Evolutionary conservation across 2,113 vertebrate species (phyloP).

Genomic region (Austrofundulus limnaeus): DNA sequence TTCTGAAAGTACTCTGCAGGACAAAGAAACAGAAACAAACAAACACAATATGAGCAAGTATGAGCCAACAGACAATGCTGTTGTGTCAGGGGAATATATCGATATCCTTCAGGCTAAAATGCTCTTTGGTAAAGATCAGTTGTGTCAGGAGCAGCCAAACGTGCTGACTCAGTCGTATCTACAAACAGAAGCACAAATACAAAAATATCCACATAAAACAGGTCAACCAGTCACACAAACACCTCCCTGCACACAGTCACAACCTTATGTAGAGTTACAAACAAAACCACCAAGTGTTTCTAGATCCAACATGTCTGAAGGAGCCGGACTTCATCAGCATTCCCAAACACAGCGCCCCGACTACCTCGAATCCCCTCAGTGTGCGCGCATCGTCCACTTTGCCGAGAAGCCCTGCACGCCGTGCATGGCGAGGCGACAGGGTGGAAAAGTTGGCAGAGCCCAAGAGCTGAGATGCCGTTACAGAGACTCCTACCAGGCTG

Average conservation of each 20-base stretch:
- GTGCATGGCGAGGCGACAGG: slow-evolving; percentile 73
- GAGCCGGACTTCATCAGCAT: slow-evolving; percentile 22
- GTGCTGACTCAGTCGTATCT: slow-evolving; percentile 16
- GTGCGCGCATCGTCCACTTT: slow-evolving; percentile 49
- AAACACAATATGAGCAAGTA: slow-evolving; percentile 14
- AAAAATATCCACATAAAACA: slow-evolving; percentile 5
- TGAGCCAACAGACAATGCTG: not conserved
- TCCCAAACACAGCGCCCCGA: slow-evolving; percentile 26
- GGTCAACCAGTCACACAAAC: slow-evolving; percentile 15
- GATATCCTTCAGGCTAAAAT: slow-evolving; percentile 77
- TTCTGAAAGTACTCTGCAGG: slow-evolving; percentile 26
- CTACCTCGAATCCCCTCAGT: slow-evolving; percentile 37
- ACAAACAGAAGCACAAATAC: slow-evolving; percentile 20
- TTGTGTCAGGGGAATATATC: slow-evolving; percentile 83
- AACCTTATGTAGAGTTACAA: slow-evolving; percentile 10
- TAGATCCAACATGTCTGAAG: slow-evolving; percentile 12
- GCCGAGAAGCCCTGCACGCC: slow-evolving; percentile 80
- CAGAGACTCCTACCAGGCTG: slow-evolving; percentile 79
- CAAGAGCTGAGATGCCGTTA: slow-evolving; percentile 74
- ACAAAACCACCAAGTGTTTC: slow-evolving; percentile 20
- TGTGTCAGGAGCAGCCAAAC: slow-evolving; percentile 25
- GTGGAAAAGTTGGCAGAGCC: slow-evolving; percentile 44
- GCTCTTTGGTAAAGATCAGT: slow-evolving; percentile 55
- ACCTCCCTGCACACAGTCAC: slow-evolving; percentile 14
- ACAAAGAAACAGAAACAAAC: slow-evolving; percentile 32